phyloP scores from a whole-genome alignment of 2,888 invertebrate genomes.

The Cosmopolites sordidus region DNA sequence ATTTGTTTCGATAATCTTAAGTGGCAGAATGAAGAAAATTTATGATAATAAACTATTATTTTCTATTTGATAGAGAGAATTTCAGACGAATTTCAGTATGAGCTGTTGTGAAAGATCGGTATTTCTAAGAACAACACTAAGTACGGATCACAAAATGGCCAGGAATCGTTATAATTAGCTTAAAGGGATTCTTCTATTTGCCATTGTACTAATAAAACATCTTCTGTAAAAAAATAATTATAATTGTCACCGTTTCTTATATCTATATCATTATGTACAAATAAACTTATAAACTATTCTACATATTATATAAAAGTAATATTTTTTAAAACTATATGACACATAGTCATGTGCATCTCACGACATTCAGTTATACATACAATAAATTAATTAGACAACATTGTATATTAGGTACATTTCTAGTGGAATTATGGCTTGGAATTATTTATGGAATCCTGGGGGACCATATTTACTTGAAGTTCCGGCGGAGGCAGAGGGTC shows the following conservation, averaged over 20 bases:
- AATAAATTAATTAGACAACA: slow-evolving; percentile 19
- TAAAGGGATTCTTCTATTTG: no score
- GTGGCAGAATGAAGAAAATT: no score
- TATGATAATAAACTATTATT: no score
- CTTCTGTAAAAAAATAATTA: slow-evolving; percentile 9
- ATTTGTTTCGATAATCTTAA: no score
- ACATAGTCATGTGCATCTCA: slow-evolving; percentile 29
- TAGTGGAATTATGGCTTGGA: no score
- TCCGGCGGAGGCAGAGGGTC: slow-evolving; percentile 12
- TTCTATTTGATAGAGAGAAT: no score
- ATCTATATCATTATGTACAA: slow-evolving; percentile 27
- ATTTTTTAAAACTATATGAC: slow-evolving; percentile 28
- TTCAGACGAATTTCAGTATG: no score
- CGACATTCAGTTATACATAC: slow-evolving; percentile 11
- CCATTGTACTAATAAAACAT: no score
- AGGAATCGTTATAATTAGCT: no score
- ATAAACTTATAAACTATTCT: slow-evolving; percentile 20
- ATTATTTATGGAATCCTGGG: slow-evolving; percentile 34
- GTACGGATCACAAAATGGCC: no score
- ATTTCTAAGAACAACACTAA: no score
- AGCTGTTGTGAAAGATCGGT: no score
- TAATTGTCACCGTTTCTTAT: slow-evolving; percentile 37
- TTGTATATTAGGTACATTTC: neutral
- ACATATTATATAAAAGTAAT: slow-evolving; percentile 24
- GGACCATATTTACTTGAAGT: slow-evolving; percentile 33